Base-by-base conservation (phyloP, 2,888 invertebrate species). In the Eilema sororculum region DNA sequence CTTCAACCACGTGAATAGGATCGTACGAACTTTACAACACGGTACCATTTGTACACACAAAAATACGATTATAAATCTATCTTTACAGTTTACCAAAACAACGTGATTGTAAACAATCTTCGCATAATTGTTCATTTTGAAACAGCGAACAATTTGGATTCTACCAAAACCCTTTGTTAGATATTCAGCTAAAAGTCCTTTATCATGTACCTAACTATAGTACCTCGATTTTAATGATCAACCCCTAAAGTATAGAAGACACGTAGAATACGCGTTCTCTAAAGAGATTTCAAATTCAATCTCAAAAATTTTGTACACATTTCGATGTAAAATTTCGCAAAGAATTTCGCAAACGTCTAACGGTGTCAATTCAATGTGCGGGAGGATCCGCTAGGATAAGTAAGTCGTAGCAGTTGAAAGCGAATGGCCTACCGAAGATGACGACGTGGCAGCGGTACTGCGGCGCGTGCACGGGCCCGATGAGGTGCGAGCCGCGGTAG, bases 321-420 rank as follows among this genome's bases (percentile, higher is more conserved):
- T 52, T 67, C 56, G 52, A 62, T 25, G 64, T n/a, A 25, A 37
- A 57, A 52, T 65, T 2, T 62, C 66, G 66, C 70, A 58, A 67
- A 71, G 57, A 68, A 71, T 71, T 71, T 71, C 24, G 68, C 68
- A 57, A n/a, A 65, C 28, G 3, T 41, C 41, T 13, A 60, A 64
- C 20, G 12, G 22, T 46, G 6, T 59, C 22, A 0, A 22, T 57
- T 71, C 60, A 71, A 0, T 64, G n/a, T 37, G 12, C n/a, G 56
- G 59, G 56, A 10, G 79, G 65, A 5, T 60, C 71, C 0, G 85
- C 74, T 22, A 92, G 81, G 3, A 93, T 89, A 8, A 95, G 84
- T 1, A 94, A 83, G 64, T 94, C 94, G 73, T 90, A 95, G 82
- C 92, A 92, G 81, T 90, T 92, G 83, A 94, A 94, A n/a, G 93